Percentiles rank a stretch among this genome's conserved stretches.
Evolutionary conservation across 2,888 invertebrate genomes (phyloP).

Genomic region (Melolontha melolontha): DNA sequence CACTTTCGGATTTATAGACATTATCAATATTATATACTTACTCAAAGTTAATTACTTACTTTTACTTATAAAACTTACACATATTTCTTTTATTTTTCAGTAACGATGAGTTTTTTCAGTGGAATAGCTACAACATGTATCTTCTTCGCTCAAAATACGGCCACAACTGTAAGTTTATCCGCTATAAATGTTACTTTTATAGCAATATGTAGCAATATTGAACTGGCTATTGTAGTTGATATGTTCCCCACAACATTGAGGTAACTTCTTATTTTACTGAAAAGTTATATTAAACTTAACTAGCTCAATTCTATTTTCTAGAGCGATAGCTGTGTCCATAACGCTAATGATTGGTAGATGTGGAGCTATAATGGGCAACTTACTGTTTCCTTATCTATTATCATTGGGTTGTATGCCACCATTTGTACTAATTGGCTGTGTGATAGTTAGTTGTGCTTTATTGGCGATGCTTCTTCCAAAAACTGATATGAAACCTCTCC

Average conservation of each 20-base stretch:
- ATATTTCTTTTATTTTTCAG: constrained; percentile 51
- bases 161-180: constrained; percentile 69
- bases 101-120: constrained; percentile 60
- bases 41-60: too few species aligned
- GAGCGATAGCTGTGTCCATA: constrained; percentile 79
- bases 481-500: constrained; percentile 56
- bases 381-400: constrained; percentile 77
- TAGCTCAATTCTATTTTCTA: too few species aligned
- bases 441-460: constrained; percentile 63
- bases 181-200: constrained; percentile 69
- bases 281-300: too few species aligned
- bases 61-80: too few species aligned
- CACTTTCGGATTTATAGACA: too few species aligned
- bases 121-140: constrained; percentile 68
- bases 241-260: constrained; percentile 76
- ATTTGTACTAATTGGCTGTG: constrained; percentile 75
- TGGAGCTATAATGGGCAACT: constrained; percentile 78
- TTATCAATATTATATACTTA: too few species aligned
- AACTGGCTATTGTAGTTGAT: constrained; percentile 74
- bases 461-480: constrained; percentile 49
- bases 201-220: constrained; percentile 71
- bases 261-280: too few species aligned
- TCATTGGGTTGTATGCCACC: constrained; percentile 78
- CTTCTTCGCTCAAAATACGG: constrained; percentile 69
- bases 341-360: constrained; percentile 78